Percentiles rank a stretch among this genome's conserved stretches.
Evolutionary conservation across 2,888 invertebrate genomes (phyloP).

Genomic region (Drosophila barbarae): DNA sequence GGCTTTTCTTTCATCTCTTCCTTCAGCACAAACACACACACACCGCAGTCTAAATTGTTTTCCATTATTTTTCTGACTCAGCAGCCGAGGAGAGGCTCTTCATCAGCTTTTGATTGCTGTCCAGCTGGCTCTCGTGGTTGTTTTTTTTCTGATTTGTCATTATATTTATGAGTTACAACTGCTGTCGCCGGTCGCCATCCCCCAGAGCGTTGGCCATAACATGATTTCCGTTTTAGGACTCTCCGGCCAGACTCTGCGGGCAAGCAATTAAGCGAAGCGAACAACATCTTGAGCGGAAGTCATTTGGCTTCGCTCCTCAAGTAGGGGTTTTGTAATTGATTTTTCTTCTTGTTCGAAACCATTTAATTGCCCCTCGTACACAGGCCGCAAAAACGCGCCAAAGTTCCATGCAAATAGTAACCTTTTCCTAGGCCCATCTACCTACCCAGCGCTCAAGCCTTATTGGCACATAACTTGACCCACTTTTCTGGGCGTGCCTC

Average conservation of each 20-base stretch:
- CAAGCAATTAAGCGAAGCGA: slow-evolving; percentile 43
- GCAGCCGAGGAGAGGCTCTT: slow-evolving; percentile 54
- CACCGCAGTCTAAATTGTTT: slow-evolving; percentile 60
- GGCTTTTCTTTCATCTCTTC: slow-evolving; percentile 49
- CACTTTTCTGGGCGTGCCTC: slow-evolving; percentile 49
- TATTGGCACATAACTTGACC: slow-evolving; percentile 67
- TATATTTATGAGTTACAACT: slow-evolving; percentile 67
- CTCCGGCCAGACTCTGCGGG: slow-evolving; percentile 36
- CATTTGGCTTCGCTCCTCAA: slow-evolving; percentile 56
- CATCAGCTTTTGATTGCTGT: slow-evolving; percentile 63
- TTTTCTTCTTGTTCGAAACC: slow-evolving; percentile 43
- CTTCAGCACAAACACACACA: slow-evolving; percentile 1
- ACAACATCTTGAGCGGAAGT: slow-evolving; percentile 64
- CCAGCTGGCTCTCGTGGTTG: slow-evolving; percentile 56
- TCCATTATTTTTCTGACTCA: slow-evolving; percentile 68
- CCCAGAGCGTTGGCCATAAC: slow-evolving; percentile 55
- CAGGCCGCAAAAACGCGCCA: slow-evolving; percentile 63
- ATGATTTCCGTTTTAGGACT: slow-evolving; percentile 67
- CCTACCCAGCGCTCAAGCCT: slow-evolving; percentile 39
- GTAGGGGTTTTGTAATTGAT: slow-evolving; percentile 60
- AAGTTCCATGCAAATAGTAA: slow-evolving; percentile 67
- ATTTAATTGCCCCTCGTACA: slow-evolving; percentile 59
- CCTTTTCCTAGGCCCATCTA: slow-evolving; percentile 42
- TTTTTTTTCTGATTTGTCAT: slow-evolving; percentile 66
- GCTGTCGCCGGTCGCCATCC: slow-evolving; percentile 30